Percentiles rank a stretch among this genome's conserved stretches.
Conservation (phyloP, 1,140 invertebrate species). For the Trachelipus rathkii region DNA sequence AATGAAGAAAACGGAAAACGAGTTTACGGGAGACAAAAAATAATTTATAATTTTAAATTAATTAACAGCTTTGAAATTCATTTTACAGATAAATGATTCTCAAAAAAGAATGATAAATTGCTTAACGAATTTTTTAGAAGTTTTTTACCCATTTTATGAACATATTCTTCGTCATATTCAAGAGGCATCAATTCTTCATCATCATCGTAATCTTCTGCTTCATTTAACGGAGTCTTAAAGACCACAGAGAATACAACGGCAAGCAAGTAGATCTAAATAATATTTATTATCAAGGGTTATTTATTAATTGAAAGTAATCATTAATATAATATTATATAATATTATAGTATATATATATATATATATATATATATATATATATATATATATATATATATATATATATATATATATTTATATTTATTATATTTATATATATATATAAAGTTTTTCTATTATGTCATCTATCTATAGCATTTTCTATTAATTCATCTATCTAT, state of each 20-base stretch:
- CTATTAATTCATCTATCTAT: too few relatives aligned
- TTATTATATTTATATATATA: too few relatives aligned
- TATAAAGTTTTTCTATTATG: too few relatives aligned
- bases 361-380: too few relatives aligned
- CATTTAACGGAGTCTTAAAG: conserved; percentile 53
- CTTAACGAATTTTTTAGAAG: neutral
- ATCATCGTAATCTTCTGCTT: conserved; percentile 55
- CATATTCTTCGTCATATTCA: conserved; percentile 29
- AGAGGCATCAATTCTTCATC: conserved; percentile 52
- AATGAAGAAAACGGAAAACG: neutral
- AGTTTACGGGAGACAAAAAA: neutral
- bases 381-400: too few relatives aligned
- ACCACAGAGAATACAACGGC: conserved; percentile 56
- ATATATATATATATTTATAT: too few relatives aligned
- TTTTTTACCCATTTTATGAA: neutral
- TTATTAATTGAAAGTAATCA: too few relatives aligned
- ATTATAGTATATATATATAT: too few relatives aligned
- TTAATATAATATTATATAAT: too few relatives aligned
- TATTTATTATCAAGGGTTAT: too few relatives aligned
- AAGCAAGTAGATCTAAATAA: conserved; percentile 53
- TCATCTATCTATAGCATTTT: too few relatives aligned
- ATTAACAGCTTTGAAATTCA: neutral
- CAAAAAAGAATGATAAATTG: neutral
- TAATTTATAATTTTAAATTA: neutral
- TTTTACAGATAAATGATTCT: neutral